phyloP scores from a whole-genome alignment of 2,113 vertebrate genomes.

The Thalassoma bifasciatum region DNA sequence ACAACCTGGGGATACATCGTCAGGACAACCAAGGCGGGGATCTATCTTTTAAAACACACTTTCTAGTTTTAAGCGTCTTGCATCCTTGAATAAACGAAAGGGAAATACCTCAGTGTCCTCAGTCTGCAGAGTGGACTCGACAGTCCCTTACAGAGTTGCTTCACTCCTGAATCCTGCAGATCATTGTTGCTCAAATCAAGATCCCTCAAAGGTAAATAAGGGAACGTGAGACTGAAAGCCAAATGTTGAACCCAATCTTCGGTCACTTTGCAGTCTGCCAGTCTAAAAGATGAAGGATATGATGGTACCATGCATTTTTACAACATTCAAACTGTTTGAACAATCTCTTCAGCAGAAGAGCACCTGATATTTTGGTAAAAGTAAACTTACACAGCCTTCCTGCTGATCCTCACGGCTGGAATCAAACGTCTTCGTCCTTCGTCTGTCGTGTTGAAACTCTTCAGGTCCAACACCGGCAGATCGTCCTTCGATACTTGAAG shows the following conservation, averaged over 20 bases:
- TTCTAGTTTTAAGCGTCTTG: background rate
- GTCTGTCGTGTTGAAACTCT: constrained; percentile 63
- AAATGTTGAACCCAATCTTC: constrained; percentile 49
- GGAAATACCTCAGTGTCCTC: constrained; percentile 55
- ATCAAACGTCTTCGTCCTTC: constrained; percentile 67
- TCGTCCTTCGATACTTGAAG: constrained; percentile 54
- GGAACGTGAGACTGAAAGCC: constrained; percentile 42
- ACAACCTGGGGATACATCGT: constrained; percentile 46
- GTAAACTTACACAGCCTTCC: constrained; percentile 62
- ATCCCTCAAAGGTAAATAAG: constrained; percentile 34
- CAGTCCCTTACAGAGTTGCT: constrained; percentile 59
- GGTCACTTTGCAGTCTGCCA: constrained; percentile 66
- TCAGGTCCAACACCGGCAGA: constrained; percentile 52
- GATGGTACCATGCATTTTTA: background rate
- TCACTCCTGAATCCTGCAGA: constrained; percentile 50
- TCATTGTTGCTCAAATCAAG: constrained; percentile 74
- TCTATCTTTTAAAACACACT: background rate
- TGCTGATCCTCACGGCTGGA: constrained; percentile 68
- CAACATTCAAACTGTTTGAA: too few species aligned
- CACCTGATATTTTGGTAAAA: background rate
- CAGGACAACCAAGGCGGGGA: background rate
- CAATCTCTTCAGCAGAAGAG: too few species aligned
- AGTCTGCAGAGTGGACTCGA: constrained; percentile 58
- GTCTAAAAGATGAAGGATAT: constrained; percentile 32
- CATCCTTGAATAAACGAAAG: background rate